Conservation (phyloP, 1,140 invertebrate species). For the Heterodera carotae region DNA sequence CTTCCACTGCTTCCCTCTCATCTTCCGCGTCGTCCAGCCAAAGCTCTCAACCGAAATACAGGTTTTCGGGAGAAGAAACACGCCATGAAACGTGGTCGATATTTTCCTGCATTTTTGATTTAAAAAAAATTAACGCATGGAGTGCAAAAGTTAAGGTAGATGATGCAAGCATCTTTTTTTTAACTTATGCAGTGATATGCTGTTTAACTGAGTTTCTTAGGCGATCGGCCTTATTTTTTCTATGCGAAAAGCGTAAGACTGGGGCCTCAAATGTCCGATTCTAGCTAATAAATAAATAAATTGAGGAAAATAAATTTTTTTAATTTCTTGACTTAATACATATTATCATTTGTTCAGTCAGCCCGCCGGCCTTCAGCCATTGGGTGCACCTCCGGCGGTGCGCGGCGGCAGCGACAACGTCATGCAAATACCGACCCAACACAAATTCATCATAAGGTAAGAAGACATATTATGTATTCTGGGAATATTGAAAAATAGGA, state of each 20-base stretch:
- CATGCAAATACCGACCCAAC: slow-evolving; percentile 52
- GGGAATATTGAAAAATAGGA: not conserved
- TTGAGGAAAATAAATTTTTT: slow-evolving; percentile 15
- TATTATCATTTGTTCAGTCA: slow-evolving; percentile 5
- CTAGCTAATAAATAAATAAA: not conserved
- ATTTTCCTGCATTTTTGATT: not conserved
- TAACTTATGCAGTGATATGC: no score
- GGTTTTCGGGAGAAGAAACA: not conserved
- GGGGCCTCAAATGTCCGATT: no score
- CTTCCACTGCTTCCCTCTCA: not conserved
- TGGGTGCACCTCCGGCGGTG: slow-evolving; percentile 26
- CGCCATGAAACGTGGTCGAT: no score
- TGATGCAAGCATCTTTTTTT: not conserved
- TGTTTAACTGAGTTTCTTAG: no score
- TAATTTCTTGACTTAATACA: not conserved
- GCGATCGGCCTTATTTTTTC: no score
- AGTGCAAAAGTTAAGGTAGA: not conserved
- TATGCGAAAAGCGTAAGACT: no score
- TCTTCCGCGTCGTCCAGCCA: not conserved
- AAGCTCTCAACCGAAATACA: slow-evolving; percentile 1
- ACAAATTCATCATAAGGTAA: slow-evolving; percentile 43
- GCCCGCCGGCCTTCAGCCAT: no score
- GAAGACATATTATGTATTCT: no score
- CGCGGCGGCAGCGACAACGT: not conserved
- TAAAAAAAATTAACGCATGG: not conserved